These are phyloP conservation scores for Enoplosus armatus DNA, from an alignment of 2,797 vertebrate genomes.

Conservation along the genomic window DNA sequence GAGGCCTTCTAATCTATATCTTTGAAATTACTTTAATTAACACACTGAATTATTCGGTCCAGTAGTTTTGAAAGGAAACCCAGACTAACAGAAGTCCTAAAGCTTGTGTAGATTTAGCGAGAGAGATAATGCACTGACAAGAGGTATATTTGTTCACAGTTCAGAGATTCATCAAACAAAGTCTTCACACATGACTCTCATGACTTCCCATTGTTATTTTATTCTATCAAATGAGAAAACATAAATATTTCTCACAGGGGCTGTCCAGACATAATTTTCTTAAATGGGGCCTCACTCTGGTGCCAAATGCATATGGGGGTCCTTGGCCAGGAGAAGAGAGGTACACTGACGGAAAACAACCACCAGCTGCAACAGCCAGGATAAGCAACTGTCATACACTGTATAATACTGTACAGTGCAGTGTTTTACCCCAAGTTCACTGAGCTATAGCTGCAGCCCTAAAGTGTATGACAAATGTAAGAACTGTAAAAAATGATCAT, in stretches of 20 bases:
- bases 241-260: conserved; percentile 29
- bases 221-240: conserved; percentile 43
- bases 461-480: conserved; percentile 1
- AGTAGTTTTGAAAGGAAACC: conserved; percentile 35
- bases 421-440: not conserved
- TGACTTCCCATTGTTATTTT: conserved; percentile 32
- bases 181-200: not conserved
- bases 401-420: conserved; percentile 17
- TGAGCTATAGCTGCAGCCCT: conserved; percentile 1
- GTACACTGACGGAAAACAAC: conserved; percentile 54
- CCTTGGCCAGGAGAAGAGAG: conserved; percentile 48
- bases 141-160: conserved; percentile 13
- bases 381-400: conserved; percentile 31
- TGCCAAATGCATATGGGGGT: conserved; percentile 39
- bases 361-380: conserved; percentile 42
- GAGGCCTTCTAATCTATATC: conserved; percentile 34
- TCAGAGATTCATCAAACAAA: not conserved
- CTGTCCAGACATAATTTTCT: conserved; percentile 44
- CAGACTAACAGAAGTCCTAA: not conserved
- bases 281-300: conserved; percentile 44
- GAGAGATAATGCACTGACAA: conserved; percentile 11
- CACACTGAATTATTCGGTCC: conserved; percentile 14
- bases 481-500: conserved; percentile 18
- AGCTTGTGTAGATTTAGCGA: conserved; percentile 15
- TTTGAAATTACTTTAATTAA: conserved; percentile 28